Evolutionary conservation across 1,140 invertebrate genomes (phyloP).

Genomic region (Drosophila santomea): DNA sequence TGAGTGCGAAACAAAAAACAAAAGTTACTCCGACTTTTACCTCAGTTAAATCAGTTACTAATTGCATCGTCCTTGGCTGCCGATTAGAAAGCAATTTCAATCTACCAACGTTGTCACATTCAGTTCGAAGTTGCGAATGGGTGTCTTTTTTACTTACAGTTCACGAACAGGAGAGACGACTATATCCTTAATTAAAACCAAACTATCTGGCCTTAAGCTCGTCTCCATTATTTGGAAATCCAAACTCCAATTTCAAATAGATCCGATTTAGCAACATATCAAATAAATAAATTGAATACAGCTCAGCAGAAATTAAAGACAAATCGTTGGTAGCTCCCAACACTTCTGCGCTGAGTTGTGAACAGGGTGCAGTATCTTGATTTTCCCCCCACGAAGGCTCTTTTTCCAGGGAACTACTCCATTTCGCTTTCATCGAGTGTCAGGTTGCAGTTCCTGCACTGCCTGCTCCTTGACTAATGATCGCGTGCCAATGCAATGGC

Average conservation of each 20-base stretch:
- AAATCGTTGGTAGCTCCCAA: not conserved
- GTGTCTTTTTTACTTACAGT: not conserved
- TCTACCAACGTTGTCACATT: not conserved
- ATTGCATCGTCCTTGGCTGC: constrained; percentile 36
- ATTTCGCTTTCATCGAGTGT: constrained; percentile 62
- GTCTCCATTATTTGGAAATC: too few relatives aligned
- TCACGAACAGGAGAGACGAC: too few relatives aligned
- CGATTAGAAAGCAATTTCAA: constrained; percentile 45
- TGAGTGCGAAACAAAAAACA: constrained; percentile 8
- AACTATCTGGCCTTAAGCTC: too few relatives aligned
- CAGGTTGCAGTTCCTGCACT: constrained; percentile 38
- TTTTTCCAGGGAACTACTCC: constrained; percentile 6
- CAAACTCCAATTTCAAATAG: too few relatives aligned
- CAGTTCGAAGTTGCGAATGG: not conserved
- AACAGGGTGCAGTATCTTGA: not conserved
- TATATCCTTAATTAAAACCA: too few relatives aligned
- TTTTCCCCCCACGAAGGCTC: not conserved
- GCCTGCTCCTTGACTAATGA: constrained; percentile 71
- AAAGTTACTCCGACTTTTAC: constrained; percentile 3
- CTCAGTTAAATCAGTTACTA: constrained; percentile 40
- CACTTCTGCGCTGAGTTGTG: not conserved
- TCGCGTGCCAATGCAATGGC: constrained; percentile 73
- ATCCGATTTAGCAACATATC: not conserved
- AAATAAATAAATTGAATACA: not conserved
- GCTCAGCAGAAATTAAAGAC: not conserved